Conservation (phyloP, 2,797 vertebrate species). For the Pseudochirops corinnae region DNA sequence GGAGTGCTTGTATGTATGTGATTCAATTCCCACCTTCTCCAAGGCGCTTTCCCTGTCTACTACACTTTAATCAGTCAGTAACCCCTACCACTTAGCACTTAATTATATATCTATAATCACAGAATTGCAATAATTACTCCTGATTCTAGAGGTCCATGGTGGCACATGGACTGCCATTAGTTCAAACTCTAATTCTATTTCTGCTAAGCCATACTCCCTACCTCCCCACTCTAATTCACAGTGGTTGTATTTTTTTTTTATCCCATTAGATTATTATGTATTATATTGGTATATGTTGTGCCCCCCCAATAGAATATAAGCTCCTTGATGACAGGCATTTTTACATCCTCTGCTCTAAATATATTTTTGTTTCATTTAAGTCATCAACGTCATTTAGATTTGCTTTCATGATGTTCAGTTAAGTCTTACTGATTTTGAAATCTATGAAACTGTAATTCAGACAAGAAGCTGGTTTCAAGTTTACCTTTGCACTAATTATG, state of each 20-base stretch:
- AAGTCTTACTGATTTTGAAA: background rate
- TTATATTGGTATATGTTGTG: background rate
- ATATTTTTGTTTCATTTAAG: background rate
- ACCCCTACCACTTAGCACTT: background rate
- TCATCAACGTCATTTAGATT: background rate
- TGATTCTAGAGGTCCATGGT: background rate
- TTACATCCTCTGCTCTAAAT: background rate
- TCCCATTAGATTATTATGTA: background rate
- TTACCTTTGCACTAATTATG: constrained; percentile 10
- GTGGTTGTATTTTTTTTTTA: background rate
- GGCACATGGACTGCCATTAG: background rate
- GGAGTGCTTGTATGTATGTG: background rate
- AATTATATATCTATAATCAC: background rate
- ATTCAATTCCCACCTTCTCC: constrained; percentile 2
- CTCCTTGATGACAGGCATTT: background rate
- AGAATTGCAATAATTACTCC: constrained; percentile 3
- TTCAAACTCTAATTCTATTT: background rate
- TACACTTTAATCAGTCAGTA: background rate
- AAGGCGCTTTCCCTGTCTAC: background rate
- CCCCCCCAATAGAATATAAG: background rate
- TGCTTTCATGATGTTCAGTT: background rate
- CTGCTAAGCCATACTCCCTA: background rate
- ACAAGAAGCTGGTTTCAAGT: constrained; percentile 36
- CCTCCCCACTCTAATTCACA: background rate
- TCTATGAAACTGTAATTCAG: constrained; percentile 30